These are phyloP conservation scores for Microtus oregoni DNA, from an alignment of 2,113 vertebrate genomes.

Conservation along the genomic window DNA sequence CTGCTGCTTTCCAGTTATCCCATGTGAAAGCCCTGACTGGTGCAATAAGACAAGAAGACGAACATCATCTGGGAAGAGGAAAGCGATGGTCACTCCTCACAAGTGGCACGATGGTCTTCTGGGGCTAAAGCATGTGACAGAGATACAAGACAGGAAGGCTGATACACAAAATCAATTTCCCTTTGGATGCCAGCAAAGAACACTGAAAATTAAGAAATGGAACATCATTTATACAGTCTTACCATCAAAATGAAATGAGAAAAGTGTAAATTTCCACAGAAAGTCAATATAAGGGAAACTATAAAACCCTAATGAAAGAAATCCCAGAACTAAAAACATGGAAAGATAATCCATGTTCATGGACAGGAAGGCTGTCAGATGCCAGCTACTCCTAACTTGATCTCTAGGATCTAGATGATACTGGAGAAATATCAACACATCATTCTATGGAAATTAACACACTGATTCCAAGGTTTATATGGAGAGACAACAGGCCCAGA, in stretches of 20 bases:
- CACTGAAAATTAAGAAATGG: not conserved
- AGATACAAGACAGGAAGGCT: not conserved
- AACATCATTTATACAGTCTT: not conserved
- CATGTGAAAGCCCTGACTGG: not conserved
- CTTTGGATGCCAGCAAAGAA: not conserved
- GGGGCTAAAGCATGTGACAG: not conserved
- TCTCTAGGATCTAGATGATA: not conserved
- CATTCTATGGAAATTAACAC: not conserved
- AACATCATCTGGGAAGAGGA: not conserved
- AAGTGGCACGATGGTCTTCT: not conserved
- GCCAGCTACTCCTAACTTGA: not conserved
- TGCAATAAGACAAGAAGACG: not conserved
- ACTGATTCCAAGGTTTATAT: not conserved
- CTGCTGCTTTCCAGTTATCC: not conserved
- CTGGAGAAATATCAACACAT: not conserved
- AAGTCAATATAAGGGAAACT: not conserved
- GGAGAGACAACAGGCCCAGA: not conserved
- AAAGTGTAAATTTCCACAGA: not conserved
- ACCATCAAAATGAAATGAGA: not conserved
- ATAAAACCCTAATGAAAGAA: slow-evolving; percentile 8
- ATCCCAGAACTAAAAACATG: not conserved
- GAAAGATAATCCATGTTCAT: not conserved
- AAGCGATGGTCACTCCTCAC: not conserved
- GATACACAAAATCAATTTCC: not conserved
- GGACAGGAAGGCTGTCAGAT: not conserved